Evolutionary conservation across 2,113 vertebrate species (phyloP).

Genomic region (Ursus arctos): DNA sequence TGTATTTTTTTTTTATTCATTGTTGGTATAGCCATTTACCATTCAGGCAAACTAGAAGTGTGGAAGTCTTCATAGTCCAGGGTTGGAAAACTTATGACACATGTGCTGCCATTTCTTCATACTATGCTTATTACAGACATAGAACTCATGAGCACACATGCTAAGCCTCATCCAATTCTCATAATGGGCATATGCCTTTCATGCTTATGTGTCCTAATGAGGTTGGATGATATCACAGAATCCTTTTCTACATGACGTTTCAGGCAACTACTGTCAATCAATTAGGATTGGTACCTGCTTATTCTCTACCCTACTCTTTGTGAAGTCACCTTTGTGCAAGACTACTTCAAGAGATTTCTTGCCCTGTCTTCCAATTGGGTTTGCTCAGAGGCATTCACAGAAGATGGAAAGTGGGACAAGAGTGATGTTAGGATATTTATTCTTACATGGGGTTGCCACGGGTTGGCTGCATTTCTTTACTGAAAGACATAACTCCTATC

Average conservation of each 20-base stretch:
- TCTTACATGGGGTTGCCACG: not conserved
- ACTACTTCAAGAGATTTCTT: not conserved
- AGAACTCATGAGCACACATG: not conserved
- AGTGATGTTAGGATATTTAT: not conserved
- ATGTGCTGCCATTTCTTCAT: not conserved
- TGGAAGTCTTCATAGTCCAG: not conserved
- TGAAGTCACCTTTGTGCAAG: not conserved
- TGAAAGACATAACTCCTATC: not conserved
- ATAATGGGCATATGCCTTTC: not conserved
- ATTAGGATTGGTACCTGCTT: not conserved
- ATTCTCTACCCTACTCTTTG: not conserved
- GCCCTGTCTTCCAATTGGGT: not conserved
- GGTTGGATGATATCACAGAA: not conserved
- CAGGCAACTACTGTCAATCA: not conserved
- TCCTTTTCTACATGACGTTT: not conserved
- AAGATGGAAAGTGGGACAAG: not conserved
- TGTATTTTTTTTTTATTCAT: constrained; percentile 21
- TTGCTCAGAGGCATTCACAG: not conserved
- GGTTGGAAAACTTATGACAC: not conserved
- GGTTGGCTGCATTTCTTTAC: not conserved
- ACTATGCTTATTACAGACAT: not conserved
- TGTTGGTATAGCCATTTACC: not conserved
- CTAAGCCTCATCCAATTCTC: not conserved
- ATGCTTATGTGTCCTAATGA: not conserved
- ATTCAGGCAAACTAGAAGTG: not conserved